Evolutionary conservation across 2,797 vertebrate species (phyloP), one percentile per base, ranked within the genome.

Genomic region (Sphenodon punctatus): DNA sequence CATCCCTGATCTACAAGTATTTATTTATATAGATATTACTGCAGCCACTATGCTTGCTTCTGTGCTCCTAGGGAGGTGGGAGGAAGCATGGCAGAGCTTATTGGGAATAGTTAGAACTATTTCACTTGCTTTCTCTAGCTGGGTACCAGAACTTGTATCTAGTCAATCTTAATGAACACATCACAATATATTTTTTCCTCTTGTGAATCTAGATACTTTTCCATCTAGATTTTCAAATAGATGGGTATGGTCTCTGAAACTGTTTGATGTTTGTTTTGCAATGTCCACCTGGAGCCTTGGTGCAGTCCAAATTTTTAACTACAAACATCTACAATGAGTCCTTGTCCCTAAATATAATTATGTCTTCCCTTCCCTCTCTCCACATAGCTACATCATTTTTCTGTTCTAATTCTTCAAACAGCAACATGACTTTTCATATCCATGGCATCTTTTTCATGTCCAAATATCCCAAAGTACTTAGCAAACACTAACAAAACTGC

Each of bases 261-360:
- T 0, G 1, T 66, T 87, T 93, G 90, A 2, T 88, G 80, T 71
- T 64, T 84, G 68, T 91, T 80, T 82, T 48, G 63, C 79, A 83
- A 68, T 30, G 58, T 53, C 72, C 91, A 90, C 81, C 83, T 90
- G 85, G 90, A 88, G 90, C 82, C 84, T 63, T 34, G 72, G 84
- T 67, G 85, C 23, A 75, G 78, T 85, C 67, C 46, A 1, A 39
- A 80, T n/a, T n/a, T n/a, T n/a, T n/a, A n/a, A n/a, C n/a, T n/a
- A n/a, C 75, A 88, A 89, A 68, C 36, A 79, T 68, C 8, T 82
- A 90, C 71, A 85, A 86, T 71, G n/a, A n/a, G n/a, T n/a, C n/a
- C n/a, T n/a, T n/a, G n/a, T n/a, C n/a, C 51, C 36, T 87, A 85
- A 81, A 42, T 56, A 13, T 68, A 86, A 75, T 36, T 34, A 59